phyloP scores from a whole-genome alignment of 2,113 vertebrate genomes.

The Alces alces region DNA sequence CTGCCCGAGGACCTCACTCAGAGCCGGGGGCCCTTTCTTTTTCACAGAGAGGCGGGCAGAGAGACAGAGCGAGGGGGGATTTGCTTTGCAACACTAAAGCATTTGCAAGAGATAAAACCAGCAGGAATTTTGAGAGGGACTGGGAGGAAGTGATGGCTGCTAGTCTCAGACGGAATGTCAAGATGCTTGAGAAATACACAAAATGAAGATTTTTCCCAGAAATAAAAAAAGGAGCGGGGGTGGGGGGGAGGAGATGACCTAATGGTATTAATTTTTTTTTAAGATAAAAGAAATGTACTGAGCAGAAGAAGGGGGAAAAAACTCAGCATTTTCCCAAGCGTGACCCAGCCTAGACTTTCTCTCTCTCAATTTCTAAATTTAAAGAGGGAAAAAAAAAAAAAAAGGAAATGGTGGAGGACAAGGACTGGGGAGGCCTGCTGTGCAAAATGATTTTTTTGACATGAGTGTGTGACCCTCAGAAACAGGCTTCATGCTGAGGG shows the following conservation, averaged over 20 bases:
- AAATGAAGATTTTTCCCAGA: constrained; percentile 70
- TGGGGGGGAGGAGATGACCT: constrained; percentile 44
- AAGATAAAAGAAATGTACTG: constrained; percentile 64
- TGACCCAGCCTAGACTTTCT: constrained; percentile 6
- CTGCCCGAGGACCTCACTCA: constrained; percentile 70
- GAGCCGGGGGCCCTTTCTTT: constrained; percentile 73
- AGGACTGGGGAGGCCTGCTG: not conserved
- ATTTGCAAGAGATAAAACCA: constrained; percentile 60
- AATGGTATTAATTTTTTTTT: constrained; percentile 52
- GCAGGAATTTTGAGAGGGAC: constrained; percentile 49
- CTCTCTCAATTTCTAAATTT: constrained; percentile 22
- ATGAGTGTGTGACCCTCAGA: not conserved
- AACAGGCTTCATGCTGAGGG: not conserved
- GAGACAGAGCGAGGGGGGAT: not conserved
- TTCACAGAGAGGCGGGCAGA: not conserved
- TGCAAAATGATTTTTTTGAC: not conserved
- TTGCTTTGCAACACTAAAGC: constrained; percentile 49
- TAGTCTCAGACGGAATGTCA: constrained; percentile 55
- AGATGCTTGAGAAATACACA: constrained; percentile 59
- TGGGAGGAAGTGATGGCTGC: constrained; percentile 63
- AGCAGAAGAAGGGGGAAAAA: not conserved
- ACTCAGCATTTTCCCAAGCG: constrained; percentile 41
- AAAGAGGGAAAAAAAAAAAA: not conserved
- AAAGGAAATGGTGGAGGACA: not conserved
- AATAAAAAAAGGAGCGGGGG: not conserved